Conservation (phyloP, 2,113 vertebrate genomes). For the Pluvialis apricaria region DNA sequence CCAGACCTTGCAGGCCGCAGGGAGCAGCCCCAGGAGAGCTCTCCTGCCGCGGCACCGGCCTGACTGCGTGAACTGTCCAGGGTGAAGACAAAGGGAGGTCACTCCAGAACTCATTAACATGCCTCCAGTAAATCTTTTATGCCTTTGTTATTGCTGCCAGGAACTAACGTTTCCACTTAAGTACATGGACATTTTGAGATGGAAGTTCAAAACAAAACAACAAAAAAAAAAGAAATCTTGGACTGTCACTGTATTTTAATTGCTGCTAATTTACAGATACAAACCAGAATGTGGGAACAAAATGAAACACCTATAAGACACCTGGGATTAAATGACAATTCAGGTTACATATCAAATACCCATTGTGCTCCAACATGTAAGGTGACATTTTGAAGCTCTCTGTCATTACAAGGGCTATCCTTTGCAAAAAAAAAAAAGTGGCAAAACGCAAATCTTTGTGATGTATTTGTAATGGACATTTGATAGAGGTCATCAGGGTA, state of each 20-base stretch:
- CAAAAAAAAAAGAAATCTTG: background rate
- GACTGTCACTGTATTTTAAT: background rate
- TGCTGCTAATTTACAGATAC: background rate
- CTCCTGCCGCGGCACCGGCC: fast-evolving
- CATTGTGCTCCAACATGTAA: background rate
- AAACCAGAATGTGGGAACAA: background rate
- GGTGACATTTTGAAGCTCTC: background rate
- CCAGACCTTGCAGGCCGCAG: too few relatives aligned
- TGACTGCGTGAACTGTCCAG: background rate
- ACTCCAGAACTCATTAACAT: background rate
- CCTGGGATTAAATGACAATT: background rate
- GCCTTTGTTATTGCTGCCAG: background rate
- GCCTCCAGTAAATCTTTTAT: background rate
- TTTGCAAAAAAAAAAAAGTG: background rate
- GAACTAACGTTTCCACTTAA: background rate
- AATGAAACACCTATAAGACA: background rate
- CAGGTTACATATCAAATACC: background rate
- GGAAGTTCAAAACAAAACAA: background rate
- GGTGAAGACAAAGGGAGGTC: background rate
- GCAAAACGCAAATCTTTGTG: background rate
- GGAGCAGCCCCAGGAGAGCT: fast-evolving
- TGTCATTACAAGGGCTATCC: background rate
- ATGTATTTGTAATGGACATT: background rate
- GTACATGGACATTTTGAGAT: background rate
- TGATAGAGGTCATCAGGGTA: background rate